phyloP scores from a whole-genome alignment of 2,888 invertebrate genomes.

The Tetanocera ferruginea region DNA sequence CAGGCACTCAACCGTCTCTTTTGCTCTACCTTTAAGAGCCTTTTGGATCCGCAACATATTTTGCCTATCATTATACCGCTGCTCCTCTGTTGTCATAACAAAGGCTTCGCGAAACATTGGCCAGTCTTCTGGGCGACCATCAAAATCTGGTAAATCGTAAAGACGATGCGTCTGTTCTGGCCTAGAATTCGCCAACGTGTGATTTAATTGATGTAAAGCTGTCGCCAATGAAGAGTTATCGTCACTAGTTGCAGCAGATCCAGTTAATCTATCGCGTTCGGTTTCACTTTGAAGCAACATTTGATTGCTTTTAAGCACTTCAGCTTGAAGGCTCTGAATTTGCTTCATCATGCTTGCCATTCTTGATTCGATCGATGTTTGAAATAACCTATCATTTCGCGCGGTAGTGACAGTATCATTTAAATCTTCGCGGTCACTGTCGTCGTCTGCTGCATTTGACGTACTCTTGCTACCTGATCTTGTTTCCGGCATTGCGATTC shows the following conservation, averaged over 20 bases:
- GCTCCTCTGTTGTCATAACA: constrained; percentile 4
- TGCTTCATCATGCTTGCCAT: not conserved
- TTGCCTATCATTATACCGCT: constrained; percentile 3
- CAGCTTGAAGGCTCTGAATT: not conserved
- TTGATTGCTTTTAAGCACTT: not conserved
- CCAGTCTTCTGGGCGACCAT: constrained; percentile 25
- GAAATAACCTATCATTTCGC: not conserved
- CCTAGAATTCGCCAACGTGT: not conserved
- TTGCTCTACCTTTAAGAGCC: constrained; percentile 10
- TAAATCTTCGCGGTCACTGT: not conserved
- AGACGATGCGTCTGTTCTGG: not conserved
- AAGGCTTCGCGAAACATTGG: constrained; percentile 15
- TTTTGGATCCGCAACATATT: constrained; percentile 27
- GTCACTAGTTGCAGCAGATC: not conserved
- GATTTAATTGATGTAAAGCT: not conserved
- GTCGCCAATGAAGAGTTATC: not conserved
- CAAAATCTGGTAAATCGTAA: constrained; percentile 1
- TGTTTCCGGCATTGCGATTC: not conserved
- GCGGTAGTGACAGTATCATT: not conserved
- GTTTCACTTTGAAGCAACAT: not conserved
- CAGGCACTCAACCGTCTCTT: constrained; percentile 25
- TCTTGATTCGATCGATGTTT: not conserved
- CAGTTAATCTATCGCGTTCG: not conserved
- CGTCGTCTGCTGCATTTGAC: not conserved
- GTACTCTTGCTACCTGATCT: not conserved